Evolutionary conservation across 2,113 vertebrate species (phyloP).

Genomic region (Dromiciops gliroides): DNA sequence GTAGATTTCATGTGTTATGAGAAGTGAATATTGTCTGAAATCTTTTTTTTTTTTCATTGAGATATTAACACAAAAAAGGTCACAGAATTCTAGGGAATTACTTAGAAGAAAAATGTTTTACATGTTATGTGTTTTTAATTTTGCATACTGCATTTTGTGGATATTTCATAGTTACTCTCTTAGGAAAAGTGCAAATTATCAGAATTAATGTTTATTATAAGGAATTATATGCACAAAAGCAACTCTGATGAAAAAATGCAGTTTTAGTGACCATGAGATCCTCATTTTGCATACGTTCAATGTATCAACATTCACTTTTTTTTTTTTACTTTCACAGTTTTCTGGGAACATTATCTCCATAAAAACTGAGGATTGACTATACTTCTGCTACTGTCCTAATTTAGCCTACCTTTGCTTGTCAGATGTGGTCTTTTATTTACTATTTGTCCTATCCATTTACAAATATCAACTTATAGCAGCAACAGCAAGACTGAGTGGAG

Average conservation of each 20-base stretch:
- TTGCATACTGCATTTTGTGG: neutral
- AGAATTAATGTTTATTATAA: neutral
- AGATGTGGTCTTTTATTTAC: neutral
- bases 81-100: neutral
- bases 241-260: neutral
- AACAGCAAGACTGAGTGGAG: neutral
- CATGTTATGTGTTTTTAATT: neutral
- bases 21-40: neutral
- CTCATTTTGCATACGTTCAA: neutral
- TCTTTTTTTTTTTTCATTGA: neutral
- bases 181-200: neutral
- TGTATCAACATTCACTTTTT: neutral
- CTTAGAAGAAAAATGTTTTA: neutral
- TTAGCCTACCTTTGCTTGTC: neutral
- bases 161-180: neutral
- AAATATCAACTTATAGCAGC: neutral
- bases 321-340: neutral
- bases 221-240: neutral
- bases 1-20: neutral
- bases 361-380: neutral
- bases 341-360: neutral
- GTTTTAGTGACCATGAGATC: neutral
- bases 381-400: neutral
- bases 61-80: neutral
- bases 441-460: neutral